Percentiles rank a stretch among this genome's conserved stretches.
Evolutionary conservation across 2,113 vertebrate species (phyloP).

Genomic region (Zeus faber): DNA sequence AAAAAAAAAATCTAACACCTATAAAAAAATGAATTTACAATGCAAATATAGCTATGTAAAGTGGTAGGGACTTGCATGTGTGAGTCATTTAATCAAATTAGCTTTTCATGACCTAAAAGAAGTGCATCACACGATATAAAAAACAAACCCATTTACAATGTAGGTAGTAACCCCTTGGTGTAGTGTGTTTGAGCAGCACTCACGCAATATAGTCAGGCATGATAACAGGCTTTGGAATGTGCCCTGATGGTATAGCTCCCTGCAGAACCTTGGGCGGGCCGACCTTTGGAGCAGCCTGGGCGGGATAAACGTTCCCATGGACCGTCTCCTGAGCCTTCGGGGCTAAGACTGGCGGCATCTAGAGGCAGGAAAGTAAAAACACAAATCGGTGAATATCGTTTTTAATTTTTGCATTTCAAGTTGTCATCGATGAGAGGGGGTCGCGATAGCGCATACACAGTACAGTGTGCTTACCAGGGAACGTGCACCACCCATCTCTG

Average conservation of each 20-base stretch:
- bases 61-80: slow-evolving; percentile 1
- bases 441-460: too few species aligned
- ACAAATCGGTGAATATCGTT: not conserved
- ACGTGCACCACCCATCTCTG: slow-evolving; percentile 53
- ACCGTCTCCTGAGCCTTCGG: slow-evolving; percentile 38
- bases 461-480: slow-evolving; percentile 71
- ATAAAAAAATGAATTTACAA: not conserved
- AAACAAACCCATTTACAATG: not conserved
- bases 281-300: slow-evolving; percentile 31
- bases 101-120: not conserved
- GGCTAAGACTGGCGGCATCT: slow-evolving; percentile 26
- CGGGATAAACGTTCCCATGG: slow-evolving; percentile 51
- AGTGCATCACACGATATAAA: not conserved
- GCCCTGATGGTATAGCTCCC: slow-evolving; percentile 87
- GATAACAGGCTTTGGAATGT: slow-evolving; percentile 93
- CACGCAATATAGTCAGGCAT: slow-evolving; percentile 95
- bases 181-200: slow-evolving; percentile 54
- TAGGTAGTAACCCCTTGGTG: not conserved
- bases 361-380: not conserved
- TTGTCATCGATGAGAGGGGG: not conserved
- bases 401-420: not conserved
- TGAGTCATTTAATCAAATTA: not conserved
- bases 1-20: too few species aligned
- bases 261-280: slow-evolving; percentile 79
- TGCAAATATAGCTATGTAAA: not conserved